Evolutionary conservation across 2,113 vertebrate species (phyloP), one percentile per base, ranked within the genome.

Genomic region (Girardinichthys multiradiatus): DNA sequence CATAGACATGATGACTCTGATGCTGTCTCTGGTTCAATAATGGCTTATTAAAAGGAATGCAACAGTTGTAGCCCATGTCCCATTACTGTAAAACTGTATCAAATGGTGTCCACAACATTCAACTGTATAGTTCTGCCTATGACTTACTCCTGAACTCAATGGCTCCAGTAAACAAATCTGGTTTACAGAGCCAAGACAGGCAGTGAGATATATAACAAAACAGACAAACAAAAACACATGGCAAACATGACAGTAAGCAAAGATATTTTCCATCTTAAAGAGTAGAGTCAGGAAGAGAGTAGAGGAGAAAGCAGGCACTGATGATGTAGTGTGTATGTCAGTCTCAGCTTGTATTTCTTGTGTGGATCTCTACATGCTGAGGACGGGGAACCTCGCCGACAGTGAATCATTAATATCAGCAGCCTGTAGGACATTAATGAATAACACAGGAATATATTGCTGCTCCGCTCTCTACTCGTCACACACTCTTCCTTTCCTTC

Each of bases 381-480:
- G 54, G 27, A 69, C 77, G 63, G 35, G 33, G 64, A 75, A 72
- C 77, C 68, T 78, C 80, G 67, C 67, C 72, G 81, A 87, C 74
- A 68, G 74, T 68, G 83, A 88, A 86, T 90, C 84, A 89, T 90
- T 80, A 89, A 84, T 78, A 90, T 76, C 81, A 81, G 86, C 82
- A 81, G 82, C 75, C 86, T 83, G 82, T 81, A 83, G 81, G 80
- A 85, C 85, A 82, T 82, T 92, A 91, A 90, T 91, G 84, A 91
- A 91, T 85, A 90, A 89, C 86, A 88, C 39, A 37, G 87, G 89
- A 83, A 91, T 90, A 85, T 79, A 81, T 88, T 79, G 79, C 76
- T 69, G 77, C 82, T 69, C 70, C 70, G 62, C 57, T 58, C n/a
- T 69, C 35, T 57, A 31, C 67, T 80, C 77, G 4, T 57, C 68